These are phyloP conservation scores for Psephotus haematonotus DNA, from an alignment of 2,113 vertebrate genomes.

Conservation along the genomic window DNA sequence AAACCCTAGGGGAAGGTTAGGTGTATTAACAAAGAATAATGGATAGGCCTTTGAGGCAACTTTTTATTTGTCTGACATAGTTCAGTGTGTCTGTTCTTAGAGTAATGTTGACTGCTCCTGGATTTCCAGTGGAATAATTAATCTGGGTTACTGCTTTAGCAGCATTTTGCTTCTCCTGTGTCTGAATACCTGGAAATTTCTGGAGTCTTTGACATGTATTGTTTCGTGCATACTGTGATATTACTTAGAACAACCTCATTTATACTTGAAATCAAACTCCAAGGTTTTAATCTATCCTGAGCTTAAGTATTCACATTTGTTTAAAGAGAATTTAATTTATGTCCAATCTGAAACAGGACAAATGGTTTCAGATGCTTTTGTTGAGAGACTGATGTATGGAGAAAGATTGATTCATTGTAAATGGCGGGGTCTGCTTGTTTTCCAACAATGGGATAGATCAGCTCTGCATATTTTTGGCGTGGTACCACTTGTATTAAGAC, in stretches of 20 bases:
- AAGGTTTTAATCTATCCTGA: neutral
- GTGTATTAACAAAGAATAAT: neutral
- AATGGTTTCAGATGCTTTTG: neutral
- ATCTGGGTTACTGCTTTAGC: neutral
- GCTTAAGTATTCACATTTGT: neutral
- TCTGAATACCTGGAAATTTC: neutral
- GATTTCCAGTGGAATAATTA: constrained; percentile 34
- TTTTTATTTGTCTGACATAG: neutral
- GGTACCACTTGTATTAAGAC: neutral
- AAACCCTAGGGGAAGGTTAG: neutral
- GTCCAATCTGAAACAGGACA: neutral
- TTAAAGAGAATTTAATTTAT: neutral
- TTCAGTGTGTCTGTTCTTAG: neutral
- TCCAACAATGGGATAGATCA: neutral
- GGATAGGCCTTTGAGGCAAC: neutral
- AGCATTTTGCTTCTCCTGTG: neutral
- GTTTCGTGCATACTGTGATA: neutral
- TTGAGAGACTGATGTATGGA: neutral
- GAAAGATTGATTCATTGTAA: neutral
- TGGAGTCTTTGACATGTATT: neutral
- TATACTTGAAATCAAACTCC: constrained; percentile 12
- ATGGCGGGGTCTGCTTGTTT: neutral
- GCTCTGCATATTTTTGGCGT: neutral
- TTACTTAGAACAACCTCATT: neutral
- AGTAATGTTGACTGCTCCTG: neutral